Conservation (phyloP, 1,140 invertebrate genomes). For the Antheraea pernyi region DNA sequence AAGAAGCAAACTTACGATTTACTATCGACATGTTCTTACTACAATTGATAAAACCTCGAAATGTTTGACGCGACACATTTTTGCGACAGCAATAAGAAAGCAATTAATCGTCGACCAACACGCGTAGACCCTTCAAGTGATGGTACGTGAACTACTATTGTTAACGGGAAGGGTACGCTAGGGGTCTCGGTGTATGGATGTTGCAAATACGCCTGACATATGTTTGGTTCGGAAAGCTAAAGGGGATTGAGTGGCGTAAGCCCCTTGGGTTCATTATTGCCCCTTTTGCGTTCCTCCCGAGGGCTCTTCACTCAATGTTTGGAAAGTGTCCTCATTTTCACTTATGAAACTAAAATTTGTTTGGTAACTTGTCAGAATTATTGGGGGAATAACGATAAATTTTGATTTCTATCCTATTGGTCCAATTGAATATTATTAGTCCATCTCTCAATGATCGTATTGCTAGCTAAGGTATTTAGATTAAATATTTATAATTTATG, state of each 20-base stretch:
- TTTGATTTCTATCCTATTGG: not conserved
- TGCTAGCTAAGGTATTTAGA: not conserved
- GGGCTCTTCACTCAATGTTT: slow-evolving; percentile 57
- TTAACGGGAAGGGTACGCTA: slow-evolving; percentile 18
- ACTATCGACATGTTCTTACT: slow-evolving; percentile 15
- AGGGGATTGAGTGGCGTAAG: slow-evolving; percentile 66
- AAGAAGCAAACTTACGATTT: not conserved
- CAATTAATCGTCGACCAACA: slow-evolving; percentile 56
- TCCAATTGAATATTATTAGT: not conserved
- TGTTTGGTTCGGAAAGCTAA: slow-evolving; percentile 55
- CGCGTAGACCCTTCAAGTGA: slow-evolving; percentile 31
- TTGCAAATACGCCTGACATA: slow-evolving; percentile 55
- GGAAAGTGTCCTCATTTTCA: slow-evolving; percentile 57
- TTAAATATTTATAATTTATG: no score
- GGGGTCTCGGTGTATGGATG: slow-evolving; percentile 36
- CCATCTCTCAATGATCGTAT: not conserved
- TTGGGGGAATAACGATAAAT: not conserved
- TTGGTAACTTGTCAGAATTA: not conserved
- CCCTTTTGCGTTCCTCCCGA: slow-evolving; percentile 45
- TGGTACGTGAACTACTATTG: slow-evolving; percentile 17
- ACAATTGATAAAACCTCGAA: slow-evolving; percentile 39
- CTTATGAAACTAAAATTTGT: slow-evolving; percentile 30
- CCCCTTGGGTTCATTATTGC: slow-evolving; percentile 69
- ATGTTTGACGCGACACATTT: slow-evolving; percentile 37
- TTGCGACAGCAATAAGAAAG: slow-evolving; percentile 55